Conservation (phyloP, 2,113 vertebrate genomes). For the Otocyon megalotis region DNA sequence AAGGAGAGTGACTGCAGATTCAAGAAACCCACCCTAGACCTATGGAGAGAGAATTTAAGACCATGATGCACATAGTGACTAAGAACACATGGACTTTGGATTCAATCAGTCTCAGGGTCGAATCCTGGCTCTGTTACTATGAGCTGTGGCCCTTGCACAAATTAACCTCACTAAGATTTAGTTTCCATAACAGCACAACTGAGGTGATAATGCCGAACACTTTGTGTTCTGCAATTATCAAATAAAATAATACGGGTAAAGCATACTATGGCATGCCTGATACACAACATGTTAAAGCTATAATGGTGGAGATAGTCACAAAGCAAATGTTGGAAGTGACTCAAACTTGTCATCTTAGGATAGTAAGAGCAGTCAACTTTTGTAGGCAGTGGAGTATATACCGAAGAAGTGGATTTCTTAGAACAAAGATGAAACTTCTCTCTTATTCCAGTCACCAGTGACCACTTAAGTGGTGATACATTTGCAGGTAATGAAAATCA, state of each 20-base stretch:
- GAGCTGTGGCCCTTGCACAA: background rate
- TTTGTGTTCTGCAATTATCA: background rate
- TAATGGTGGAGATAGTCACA: background rate
- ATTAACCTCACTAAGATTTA: background rate
- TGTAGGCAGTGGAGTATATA: background rate
- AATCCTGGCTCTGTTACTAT: background rate
- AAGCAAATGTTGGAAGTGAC: background rate
- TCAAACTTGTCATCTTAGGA: background rate
- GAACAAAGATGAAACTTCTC: background rate
- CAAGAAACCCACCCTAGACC: background rate
- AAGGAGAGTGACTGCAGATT: background rate
- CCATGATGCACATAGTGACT: background rate
- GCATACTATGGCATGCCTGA: background rate
- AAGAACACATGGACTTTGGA: background rate
- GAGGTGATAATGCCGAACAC: background rate
- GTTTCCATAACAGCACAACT: background rate
- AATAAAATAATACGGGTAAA: slow-evolving; percentile 19
- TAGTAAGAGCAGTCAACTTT: background rate
- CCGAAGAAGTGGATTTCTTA: background rate
- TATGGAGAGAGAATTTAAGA: background rate
- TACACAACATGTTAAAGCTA: background rate
- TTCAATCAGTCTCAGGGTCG: background rate
- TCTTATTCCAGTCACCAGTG: background rate
- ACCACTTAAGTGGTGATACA: background rate
- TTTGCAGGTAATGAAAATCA: slow-evolving; percentile 49